Percentiles rank a stretch among this genome's conserved stretches.
phyloP scores from a whole-genome alignment of 37 sponge, comb jelly and placozoan genomes.

The Spongilla lacustris region DNA sequence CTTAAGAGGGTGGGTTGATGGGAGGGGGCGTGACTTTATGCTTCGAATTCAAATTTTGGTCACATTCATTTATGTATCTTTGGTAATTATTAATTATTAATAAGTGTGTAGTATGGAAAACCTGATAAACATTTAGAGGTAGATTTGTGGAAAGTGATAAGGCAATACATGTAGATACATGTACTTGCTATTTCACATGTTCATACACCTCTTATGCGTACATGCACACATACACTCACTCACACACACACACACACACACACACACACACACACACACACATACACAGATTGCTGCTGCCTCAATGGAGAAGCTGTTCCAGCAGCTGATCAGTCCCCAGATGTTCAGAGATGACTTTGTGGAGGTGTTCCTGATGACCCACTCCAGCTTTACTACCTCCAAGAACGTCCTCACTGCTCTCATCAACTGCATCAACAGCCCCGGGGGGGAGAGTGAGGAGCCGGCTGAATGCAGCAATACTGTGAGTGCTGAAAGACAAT shows the following conservation, averaged over 20 bases:
- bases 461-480: slow-evolving; percentile 16
- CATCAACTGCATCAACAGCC: slow-evolving; percentile 61
- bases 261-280: slow-evolving; percentile 55
- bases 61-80: no score
- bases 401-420: slow-evolving; percentile 66
- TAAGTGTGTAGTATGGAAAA: no score
- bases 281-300: slow-evolving; percentile 83
- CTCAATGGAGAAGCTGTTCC: slow-evolving; percentile 84
- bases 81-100: no score
- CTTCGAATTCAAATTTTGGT: no score
- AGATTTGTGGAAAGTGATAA: no score
- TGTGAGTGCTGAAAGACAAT: not conserved
- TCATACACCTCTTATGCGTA: no score
- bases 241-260: slow-evolving; percentile 17
- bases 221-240: not conserved
- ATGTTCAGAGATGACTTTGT: slow-evolving; percentile 53
- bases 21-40: no score
- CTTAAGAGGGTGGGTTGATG: no score
- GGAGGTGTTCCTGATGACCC: slow-evolving; percentile 71
- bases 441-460: not conserved
- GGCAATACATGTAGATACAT: no score
- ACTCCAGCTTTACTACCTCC: slow-evolving; percentile 69
- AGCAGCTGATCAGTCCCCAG: slow-evolving; percentile 68
- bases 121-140: no score
- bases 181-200: no score